Percentiles rank a stretch among this genome's conserved stretches.
Conservation (phyloP, 2,797 vertebrate genomes). For the Nannoperca australis region DNA sequence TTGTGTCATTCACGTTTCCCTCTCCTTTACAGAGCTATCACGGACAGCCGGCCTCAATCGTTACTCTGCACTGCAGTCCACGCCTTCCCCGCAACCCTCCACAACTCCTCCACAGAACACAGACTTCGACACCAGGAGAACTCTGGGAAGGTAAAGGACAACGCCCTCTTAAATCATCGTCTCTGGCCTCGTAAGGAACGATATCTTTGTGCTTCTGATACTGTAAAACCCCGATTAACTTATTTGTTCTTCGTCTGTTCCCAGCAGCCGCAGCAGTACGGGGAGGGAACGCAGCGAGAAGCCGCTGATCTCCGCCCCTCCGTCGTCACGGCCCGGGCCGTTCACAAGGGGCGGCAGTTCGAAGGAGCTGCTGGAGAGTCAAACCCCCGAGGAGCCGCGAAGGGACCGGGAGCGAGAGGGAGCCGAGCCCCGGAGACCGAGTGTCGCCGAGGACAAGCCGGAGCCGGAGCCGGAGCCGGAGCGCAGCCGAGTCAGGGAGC, state of each 20-base stretch:
- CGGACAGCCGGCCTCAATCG: constrained; percentile 93
- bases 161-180: neutral
- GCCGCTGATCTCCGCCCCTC: constrained; percentile 77
- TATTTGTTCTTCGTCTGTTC: too few species aligned
- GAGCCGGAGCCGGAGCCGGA: constrained; percentile 82
- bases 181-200: neutral
- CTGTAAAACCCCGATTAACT: neutral
- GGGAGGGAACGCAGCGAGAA: constrained; percentile 94
- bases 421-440: constrained; percentile 84
- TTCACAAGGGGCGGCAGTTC: constrained; percentile 88
- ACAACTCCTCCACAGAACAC: constrained; percentile 82
- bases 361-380: constrained; percentile 91
- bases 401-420: constrained; percentile 87
- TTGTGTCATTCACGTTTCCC: neutral
- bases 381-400: constrained; percentile 86
- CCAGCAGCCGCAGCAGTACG: constrained; percentile 82
- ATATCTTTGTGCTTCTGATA: neutral
- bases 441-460: constrained; percentile 88
- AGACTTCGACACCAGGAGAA: constrained; percentile 91
- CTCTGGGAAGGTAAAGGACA: constrained; percentile 89
- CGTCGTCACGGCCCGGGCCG: constrained; percentile 82
- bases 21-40: constrained; percentile 87
- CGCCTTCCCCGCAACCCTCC: constrained; percentile 81
- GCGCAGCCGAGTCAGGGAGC: constrained; percentile 84
- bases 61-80: constrained; percentile 93